phyloP scores from a whole-genome alignment of 2,888 invertebrate species.

The Erpobdella octoculata region DNA sequence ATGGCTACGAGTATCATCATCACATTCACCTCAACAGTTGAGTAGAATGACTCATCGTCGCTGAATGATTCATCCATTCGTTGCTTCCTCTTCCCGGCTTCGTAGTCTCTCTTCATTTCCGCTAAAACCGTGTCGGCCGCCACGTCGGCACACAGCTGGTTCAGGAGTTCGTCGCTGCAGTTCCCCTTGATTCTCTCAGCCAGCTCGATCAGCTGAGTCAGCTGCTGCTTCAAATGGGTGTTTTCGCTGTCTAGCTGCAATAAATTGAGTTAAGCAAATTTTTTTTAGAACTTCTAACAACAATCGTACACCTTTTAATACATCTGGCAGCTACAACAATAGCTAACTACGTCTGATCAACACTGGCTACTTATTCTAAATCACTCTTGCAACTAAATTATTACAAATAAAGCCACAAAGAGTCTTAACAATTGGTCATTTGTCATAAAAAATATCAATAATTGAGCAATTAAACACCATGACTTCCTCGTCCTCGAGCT shows the following conservation, averaged over 20 bases:
- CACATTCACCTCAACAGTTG: conserved; percentile 68
- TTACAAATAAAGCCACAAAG: too few species aligned
- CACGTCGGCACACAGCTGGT: conserved; percentile 31
- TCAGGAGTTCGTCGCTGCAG: conserved; percentile 27
- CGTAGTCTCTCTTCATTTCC: conserved; percentile 38
- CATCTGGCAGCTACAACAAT: too few species aligned
- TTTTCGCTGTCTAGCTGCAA: conserved; percentile 42
- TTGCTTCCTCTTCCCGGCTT: conserved; percentile 26
- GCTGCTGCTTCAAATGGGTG: conserved; percentile 57
- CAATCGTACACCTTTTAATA: too few species aligned
- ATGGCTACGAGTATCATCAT: too few species aligned
- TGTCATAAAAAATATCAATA: not conserved
- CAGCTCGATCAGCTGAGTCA: conserved; percentile 72
- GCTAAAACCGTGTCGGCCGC: conserved; percentile 34
- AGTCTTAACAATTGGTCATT: not conserved
- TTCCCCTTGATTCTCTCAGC: conserved; percentile 63
- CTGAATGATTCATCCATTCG: conserved; percentile 41
- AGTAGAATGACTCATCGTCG: conserved; percentile 77
- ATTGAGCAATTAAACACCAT: not conserved
- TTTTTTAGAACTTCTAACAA: too few species aligned
- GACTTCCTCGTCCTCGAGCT: conserved; percentile 38
- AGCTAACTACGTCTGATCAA: too few species aligned
- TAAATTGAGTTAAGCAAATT: not conserved
- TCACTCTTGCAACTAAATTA: too few species aligned
- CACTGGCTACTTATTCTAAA: too few species aligned